These are phyloP conservation scores for Sogatella furcifera DNA, from an alignment of 1,140 invertebrate genomes.

Conservation along the genomic window DNA sequence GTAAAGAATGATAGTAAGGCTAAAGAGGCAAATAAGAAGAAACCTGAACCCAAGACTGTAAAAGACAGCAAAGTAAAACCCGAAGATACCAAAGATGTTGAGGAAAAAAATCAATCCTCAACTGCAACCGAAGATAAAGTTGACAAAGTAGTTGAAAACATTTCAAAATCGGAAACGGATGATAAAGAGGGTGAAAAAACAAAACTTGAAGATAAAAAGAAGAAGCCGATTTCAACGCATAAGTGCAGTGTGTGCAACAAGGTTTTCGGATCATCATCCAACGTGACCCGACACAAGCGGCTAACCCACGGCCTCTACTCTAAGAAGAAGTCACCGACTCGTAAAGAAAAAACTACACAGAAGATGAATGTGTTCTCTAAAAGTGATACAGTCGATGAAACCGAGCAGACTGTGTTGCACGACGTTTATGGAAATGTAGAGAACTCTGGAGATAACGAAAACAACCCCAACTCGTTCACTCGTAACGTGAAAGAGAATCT, in stretches of 20 bases:
- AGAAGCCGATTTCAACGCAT: not conserved
- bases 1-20: not conserved
- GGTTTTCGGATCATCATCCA: conserved; percentile 2
- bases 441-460: too few species aligned
- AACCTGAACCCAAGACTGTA: not conserved
- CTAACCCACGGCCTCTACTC: conserved; percentile 7
- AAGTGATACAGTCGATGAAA: not conserved
- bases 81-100: not conserved
- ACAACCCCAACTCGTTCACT: conserved; percentile 15
- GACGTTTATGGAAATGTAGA: too few species aligned
- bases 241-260: conserved; percentile 14
- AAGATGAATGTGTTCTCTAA: not conserved
- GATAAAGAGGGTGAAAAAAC: not conserved
- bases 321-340: not conserved
- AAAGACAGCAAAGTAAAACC: not conserved
- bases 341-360: not conserved
- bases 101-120: too few species aligned
- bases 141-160: not conserved
- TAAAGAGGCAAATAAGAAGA: not conserved
- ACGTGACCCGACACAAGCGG: conserved; percentile 11
- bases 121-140: too few species aligned
- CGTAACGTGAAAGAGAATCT: conserved; percentile 53
- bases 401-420: too few species aligned
- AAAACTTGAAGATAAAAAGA: not conserved
- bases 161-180: not conserved